Evolutionary conservation across 2,888 invertebrate genomes (phyloP), one percentile per base, ranked within the genome.

Genomic region (Operophtera brumata): DNA sequence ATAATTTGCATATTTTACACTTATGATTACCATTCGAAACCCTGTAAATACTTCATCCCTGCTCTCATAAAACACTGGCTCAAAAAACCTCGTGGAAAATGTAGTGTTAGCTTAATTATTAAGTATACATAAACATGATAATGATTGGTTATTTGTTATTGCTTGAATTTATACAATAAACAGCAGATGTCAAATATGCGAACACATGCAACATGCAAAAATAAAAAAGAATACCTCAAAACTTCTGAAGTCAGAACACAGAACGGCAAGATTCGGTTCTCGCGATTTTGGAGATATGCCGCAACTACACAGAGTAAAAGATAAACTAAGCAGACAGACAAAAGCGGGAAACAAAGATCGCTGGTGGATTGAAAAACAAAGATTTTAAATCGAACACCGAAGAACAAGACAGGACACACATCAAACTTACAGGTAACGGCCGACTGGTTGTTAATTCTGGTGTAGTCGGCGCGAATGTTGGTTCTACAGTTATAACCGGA

Each of bases 391-490:
- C 35, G 9, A 30, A 36, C 20, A 35, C 41, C 7, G 30, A 7
- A 9, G 20, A 40, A 44, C 13, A 10, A 41, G 28, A 37, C 34
- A 36, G 35, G 20, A 25, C 43, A 14, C 40, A 47, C 32, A 48
- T 36, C n/a, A 5, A 28, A 52, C 44, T 54, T 44, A 53, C 45
- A 43, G 52, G 46, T 45, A 12, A 1, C 2, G 51, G 51, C 26
- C n/a, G 25, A 35, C 13, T 10, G 4, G 52, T 52, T 3, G 41
- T 41, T 10, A 14, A 2, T 42, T 48, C 41, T 35, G 48, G 30
- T 11, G 36, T 44, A 9, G 51, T 20, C 12, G 52, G 45, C 8
- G 52, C 46, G n/a, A 41, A 28, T 7, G 45, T 46, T 35, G 40
- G 40, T 2, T 30, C 6, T 10, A 10, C 35, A 7, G 51, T 52